Conservation (phyloP, 37 sponge, comb jelly and placozoan species). For the Cliona cf. orientalis region DNA sequence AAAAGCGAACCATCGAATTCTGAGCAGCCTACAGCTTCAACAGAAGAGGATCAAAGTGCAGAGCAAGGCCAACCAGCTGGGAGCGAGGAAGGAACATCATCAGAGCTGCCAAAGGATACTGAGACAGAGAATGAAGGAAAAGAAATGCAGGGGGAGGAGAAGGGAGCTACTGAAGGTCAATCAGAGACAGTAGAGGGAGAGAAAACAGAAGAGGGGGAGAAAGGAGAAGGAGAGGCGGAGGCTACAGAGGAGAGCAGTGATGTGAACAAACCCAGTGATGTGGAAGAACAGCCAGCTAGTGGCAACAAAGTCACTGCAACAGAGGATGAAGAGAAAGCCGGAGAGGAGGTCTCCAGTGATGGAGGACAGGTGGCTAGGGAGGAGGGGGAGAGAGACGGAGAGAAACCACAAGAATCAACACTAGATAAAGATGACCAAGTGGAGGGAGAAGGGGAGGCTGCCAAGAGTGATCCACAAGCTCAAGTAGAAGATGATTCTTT, state of each 20-base stretch:
- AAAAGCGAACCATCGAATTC: background rate
- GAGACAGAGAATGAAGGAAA: background rate
- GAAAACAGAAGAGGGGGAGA: background rate
- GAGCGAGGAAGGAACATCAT: background rate
- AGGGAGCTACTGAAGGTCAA: background rate
- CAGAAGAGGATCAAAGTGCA: background rate
- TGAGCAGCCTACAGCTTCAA: background rate
- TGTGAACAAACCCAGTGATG: background rate
- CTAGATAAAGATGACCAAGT: background rate
- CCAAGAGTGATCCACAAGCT: too few species aligned
- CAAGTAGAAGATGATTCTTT: background rate
- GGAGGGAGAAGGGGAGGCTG: too few species aligned
- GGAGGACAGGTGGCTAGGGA: background rate
- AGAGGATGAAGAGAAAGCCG: background rate
- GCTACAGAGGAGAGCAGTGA: background rate
- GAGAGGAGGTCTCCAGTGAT: background rate
- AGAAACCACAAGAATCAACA: background rate
- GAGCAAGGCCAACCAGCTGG: background rate
- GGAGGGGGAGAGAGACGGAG: background rate
- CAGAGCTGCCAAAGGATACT: background rate
- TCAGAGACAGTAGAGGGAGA: background rate
- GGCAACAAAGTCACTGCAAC: background rate
- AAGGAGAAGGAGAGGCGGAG: constrained; percentile 1
- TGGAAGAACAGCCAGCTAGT: background rate
- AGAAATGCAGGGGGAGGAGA: constrained; percentile 7